Percentiles rank a stretch among this genome's conserved stretches.
Conservation (phyloP, 2,888 invertebrate species). For the Fabriciana adippe region DNA sequence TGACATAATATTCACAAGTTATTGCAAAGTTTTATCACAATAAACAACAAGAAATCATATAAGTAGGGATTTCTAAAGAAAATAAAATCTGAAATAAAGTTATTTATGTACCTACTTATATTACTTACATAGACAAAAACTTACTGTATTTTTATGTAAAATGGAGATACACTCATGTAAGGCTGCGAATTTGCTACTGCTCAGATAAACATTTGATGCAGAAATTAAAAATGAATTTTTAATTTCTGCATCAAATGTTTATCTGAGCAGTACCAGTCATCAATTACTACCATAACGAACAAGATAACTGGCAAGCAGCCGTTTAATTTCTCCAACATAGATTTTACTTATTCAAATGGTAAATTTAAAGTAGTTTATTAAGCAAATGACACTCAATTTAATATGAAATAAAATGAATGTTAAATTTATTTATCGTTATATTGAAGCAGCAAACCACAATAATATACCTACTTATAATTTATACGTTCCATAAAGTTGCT, state of each 20-base stretch:
- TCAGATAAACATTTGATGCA: neutral
- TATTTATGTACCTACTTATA: too few relatives aligned
- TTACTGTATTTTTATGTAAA: neutral
- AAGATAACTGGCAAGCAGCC: slow-evolving; percentile 7
- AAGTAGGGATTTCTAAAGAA: too few relatives aligned
- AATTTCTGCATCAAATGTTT: too few relatives aligned
- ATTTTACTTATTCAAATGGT: slow-evolving; percentile 5
- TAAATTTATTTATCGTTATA: too few relatives aligned
- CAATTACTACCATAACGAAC: slow-evolving; percentile 7
- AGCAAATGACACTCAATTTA: slow-evolving; percentile 6
- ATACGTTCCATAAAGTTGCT: neutral
- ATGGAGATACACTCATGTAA: neutral
- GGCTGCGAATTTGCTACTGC: too few relatives aligned
- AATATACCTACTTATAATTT: neutral
- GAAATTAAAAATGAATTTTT: slow-evolving; percentile 9
- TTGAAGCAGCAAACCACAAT: neutral
- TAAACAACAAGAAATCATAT: too few relatives aligned
- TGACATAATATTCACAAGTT: too few relatives aligned
- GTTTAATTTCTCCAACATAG: slow-evolving; percentile 7
- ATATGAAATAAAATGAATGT: too few relatives aligned
- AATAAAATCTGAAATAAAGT: too few relatives aligned
- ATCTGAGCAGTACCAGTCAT: slow-evolving; percentile 7
- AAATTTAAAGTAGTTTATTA: slow-evolving; percentile 2
- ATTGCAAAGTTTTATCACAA: too few relatives aligned
- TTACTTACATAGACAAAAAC: too few relatives aligned